Base-by-base conservation (phyloP, 1,140 invertebrate species). In the Drosophila kikkawai region DNA sequence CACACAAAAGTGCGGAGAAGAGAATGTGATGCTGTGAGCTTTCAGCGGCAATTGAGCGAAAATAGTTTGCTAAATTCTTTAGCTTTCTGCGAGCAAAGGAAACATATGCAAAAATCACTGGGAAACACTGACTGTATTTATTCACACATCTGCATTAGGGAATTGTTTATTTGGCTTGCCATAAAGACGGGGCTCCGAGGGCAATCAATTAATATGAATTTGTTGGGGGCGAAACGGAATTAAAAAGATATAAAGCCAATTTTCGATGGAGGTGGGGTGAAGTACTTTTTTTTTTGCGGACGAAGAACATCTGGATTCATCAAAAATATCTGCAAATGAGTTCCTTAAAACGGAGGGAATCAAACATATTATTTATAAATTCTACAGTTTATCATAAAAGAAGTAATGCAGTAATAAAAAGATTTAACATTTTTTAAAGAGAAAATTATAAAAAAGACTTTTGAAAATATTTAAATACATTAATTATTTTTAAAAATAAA, bases 101-200 rank as follows among this genome's bases (percentile, higher is more conserved):
- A 19, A 11, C 11, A 59, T 29, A 32, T 64, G 58, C 44, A 36
- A 65, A 66, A 41, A 34, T 47, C 19, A 36, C 34, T 44, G 26
- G 13, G 59, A 19, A 44, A 42, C 15, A 19, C 42, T 51, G 1
- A 11, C 3, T 13, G 17, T 57, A 29, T 68, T 63, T 74, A 51
- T 82, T 82, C 80, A 74, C 80, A 82, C 80, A 61, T 59, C 48
- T 45, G 37, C 47, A 79, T 79, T 79, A 71, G 32, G 53, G 32
- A 39, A 57, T 56, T 79, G 75, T 70, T 79, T 78, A 65, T 78
- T 78, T 80, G 57, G 50, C 45, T 66, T 75, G 36, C 58, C 53
- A 76, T 63, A 59, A 61, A 68, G 19, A 32, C 34, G n/a, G 29
- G 37, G 6, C 36, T 61, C 48, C 36, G 47, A 75, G 53, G 58